Evolutionary conservation across 2,888 invertebrate species (phyloP), one percentile per base, ranked within the genome.

Genomic region (Epiblema foenella): DNA sequence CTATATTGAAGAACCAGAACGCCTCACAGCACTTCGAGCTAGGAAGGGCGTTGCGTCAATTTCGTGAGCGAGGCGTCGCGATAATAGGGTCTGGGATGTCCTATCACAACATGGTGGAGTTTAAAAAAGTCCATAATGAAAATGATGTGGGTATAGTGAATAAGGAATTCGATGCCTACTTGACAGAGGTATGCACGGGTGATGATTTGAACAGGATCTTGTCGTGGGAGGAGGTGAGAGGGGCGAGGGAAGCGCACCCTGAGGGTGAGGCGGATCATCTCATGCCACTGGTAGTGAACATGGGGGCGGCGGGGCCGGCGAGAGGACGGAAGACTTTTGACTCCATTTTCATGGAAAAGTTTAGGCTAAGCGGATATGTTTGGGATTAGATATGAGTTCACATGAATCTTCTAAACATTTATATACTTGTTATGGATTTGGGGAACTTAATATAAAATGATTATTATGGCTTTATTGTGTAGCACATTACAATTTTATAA

Each of bases 31-130:
- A 87, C 75, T 85, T 78, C 37, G 78, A 79, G 10, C 76, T 86
- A 0, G 87, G 87, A 0, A 79, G 82, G 76, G 79, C 79, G 18
- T 73, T 87, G 18, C 75, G 78, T 56, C 73, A 81, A 57, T 86
- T 86, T 57, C 75, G 87, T 3, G 78, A 82, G 73, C 81, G 83
- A 56, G 81, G 83, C 0, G 54, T 86, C 4, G 86, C 85, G 9
- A 75, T 87, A 3, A 77, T 87, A 20, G 86, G 87, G 3, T 87
- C 86, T 0, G 87, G 87, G 10, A 75, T 87, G 76, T 83, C 86
- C 0, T 87, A 83, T 2, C 82, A 85, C 52, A 83, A 80, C 65
- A 83, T 83, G 75, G 51, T n/a, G 33, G 78, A 79, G 58, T 79
- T 81, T 24, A 73, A 72, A 12, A 74, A 69, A 46, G 69, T 74